These are phyloP conservation scores for Orgyia antiqua DNA, from an alignment of 2,888 invertebrate species.

Conservation along the genomic window DNA sequence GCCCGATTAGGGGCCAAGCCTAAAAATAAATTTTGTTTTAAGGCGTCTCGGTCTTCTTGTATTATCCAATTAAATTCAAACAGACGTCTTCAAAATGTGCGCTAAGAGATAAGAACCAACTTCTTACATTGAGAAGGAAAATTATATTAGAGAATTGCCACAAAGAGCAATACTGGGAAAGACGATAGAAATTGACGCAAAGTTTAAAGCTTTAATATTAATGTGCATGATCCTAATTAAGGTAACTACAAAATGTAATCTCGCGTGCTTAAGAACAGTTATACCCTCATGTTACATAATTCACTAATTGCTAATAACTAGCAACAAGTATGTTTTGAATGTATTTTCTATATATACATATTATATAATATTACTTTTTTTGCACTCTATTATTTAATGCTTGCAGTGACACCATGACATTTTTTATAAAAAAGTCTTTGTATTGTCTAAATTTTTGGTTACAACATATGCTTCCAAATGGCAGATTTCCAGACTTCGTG, in stretches of 20 bases:
- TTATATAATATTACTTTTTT: too few species aligned
- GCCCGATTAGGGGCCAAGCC: too few species aligned
- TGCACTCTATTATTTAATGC: too few species aligned
- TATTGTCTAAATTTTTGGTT: too few species aligned
- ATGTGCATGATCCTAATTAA: constrained; percentile 38
- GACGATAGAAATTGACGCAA: constrained; percentile 21
- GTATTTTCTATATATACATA: too few species aligned
- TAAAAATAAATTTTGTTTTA: too few species aligned
- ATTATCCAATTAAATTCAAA: constrained; percentile 3
- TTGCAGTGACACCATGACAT: too few species aligned
- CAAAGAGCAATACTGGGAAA: constrained; percentile 13
- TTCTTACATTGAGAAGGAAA: constrained; percentile 1
- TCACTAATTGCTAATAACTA: constrained; percentile 30
- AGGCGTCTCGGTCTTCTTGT: constrained; percentile 16
- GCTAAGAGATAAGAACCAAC: not conserved
- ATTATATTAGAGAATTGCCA: constrained; percentile 11
- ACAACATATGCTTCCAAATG: too few species aligned
- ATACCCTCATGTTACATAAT: constrained; percentile 38
- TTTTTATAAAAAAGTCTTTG: too few species aligned
- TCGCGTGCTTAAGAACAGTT: constrained; percentile 53
- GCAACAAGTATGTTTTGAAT: constrained; percentile 36
- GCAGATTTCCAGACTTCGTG: too few species aligned
- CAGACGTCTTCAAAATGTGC: constrained; percentile 1
- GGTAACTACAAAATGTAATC: constrained; percentile 48
- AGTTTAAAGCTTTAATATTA: constrained; percentile 24